Evolutionary conservation across 2,888 invertebrate genomes (phyloP), one percentile per base, ranked within the genome.

Genomic region (Parnassius mnemosyne): DNA sequence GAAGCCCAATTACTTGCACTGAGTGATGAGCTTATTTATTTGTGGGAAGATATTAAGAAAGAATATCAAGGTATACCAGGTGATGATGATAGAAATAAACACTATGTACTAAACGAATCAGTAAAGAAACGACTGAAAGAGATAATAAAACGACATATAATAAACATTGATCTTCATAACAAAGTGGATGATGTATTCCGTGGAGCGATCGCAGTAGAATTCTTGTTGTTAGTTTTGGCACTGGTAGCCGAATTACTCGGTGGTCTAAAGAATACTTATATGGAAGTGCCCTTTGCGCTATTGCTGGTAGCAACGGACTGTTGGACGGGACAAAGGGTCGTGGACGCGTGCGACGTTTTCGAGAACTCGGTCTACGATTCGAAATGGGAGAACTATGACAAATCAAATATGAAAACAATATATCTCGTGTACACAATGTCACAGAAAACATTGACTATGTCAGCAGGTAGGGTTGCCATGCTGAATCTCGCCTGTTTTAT

Each of bases 361-460:
- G 80, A 81, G 53, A 57, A 63, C 0, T 78, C 84, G 0, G 73
- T 85, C 0, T 85, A 84, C 46, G 70, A 69, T 44, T 82, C 81
- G 46, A 72, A 80, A 34, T 85, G 84, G 84, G 83, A 84, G 69
- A 78, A 78, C 10, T 83, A 82, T 25, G 73, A 80, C 50, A 70
- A 64, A 9, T 13, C 61, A 3, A 84, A 83, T 47, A 81, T 72
- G 78, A 81, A 74, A 60, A 74, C 75, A 12, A 75, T 83, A 0
- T 60, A 78, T 20, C 52, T 83, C 3, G 78, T 85, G 69, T 68
- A 84, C 25, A 75, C 75, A 52, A 79, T 67, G 52, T 67, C 83
- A 0, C 85, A 85, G 67, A 83, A 76, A 63, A 79, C 76, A 0
- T 57, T 84, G 69, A 70, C 65, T 0, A 44, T 85, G 25, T 77